phyloP scores from a whole-genome alignment of 2,888 invertebrate genomes.

The Sminthurides aquaticus region DNA sequence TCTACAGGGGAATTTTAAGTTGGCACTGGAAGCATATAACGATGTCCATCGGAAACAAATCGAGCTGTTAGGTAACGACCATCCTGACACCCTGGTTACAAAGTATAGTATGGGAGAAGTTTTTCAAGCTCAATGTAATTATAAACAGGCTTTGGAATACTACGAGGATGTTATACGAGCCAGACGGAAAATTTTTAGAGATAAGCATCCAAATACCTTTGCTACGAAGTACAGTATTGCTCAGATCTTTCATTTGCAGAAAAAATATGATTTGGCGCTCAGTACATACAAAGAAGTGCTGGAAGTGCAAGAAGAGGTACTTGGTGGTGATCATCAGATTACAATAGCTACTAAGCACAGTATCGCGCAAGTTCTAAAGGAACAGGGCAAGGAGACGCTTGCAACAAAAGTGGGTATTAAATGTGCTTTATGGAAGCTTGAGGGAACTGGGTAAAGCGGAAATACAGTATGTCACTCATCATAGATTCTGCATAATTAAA shows the following conservation, averaged over 20 bases:
- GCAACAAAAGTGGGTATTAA: background rate
- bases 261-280: background rate
- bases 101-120: background rate
- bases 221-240: conserved; percentile 5
- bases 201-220: conserved; percentile 1
- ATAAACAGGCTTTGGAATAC: background rate
- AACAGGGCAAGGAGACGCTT: background rate
- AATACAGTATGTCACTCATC: too few relatives aligned
- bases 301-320: background rate
- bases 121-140: background rate
- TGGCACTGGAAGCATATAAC: background rate
- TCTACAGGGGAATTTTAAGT: background rate
- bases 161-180: conserved; percentile 8
- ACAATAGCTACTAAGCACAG: background rate
- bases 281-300: background rate
- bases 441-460: too few relatives aligned
- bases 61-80: background rate
- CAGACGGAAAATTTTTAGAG: background rate
- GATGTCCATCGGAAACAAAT: background rate
- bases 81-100: background rate
- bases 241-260: too few relatives aligned
- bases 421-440: too few relatives aligned
- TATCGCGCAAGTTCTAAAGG: background rate
- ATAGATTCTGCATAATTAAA: too few relatives aligned
- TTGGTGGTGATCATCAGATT: background rate